Evolutionary conservation across 2,113 vertebrate genomes (phyloP).

Genomic region (Ammodytes dubius): DNA sequence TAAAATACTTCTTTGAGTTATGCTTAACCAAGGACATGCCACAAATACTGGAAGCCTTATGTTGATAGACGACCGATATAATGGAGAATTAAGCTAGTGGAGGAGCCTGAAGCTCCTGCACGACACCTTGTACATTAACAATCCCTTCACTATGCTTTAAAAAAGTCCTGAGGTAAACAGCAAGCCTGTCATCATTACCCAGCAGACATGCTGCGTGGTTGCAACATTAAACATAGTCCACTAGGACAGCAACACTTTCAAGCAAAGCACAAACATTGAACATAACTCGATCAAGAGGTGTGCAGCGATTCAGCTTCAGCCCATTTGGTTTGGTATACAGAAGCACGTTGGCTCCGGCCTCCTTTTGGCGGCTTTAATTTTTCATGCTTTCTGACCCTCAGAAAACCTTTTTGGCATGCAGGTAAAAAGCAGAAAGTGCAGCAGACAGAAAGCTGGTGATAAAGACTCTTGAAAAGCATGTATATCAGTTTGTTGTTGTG

Average conservation of each 20-base stretch:
- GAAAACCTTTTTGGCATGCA: conserved; percentile 86
- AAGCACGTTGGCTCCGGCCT: conserved; percentile 48
- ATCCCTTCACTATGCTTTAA: not conserved
- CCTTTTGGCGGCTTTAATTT: conserved; percentile 41
- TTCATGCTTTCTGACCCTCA: conserved; percentile 77
- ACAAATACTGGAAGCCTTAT: not conserved
- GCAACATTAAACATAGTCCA: conserved; percentile 48
- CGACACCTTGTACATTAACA: not conserved
- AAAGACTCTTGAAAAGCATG: conserved; percentile 30
- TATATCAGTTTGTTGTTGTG: conserved; percentile 32
- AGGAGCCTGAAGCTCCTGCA: not conserved
- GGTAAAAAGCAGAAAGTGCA: conserved; percentile 84
- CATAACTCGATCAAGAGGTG: conserved; percentile 87
- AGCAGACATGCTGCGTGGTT: conserved; percentile 21
- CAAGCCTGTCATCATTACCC: conserved; percentile 33
- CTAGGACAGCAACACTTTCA: conserved; percentile 34
- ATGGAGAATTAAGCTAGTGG: not conserved
- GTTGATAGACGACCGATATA: not conserved
- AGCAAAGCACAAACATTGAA: conserved; percentile 78
- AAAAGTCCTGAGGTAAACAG: conserved; percentile 18
- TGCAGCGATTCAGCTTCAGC: conserved; percentile 82
- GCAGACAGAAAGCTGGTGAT: conserved; percentile 65
- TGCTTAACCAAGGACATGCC: not conserved
- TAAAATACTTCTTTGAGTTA: not conserved
- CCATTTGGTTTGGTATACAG: conserved; percentile 65